phyloP scores from a whole-genome alignment of 2,888 invertebrate species.

The Alsophila aescularia region DNA sequence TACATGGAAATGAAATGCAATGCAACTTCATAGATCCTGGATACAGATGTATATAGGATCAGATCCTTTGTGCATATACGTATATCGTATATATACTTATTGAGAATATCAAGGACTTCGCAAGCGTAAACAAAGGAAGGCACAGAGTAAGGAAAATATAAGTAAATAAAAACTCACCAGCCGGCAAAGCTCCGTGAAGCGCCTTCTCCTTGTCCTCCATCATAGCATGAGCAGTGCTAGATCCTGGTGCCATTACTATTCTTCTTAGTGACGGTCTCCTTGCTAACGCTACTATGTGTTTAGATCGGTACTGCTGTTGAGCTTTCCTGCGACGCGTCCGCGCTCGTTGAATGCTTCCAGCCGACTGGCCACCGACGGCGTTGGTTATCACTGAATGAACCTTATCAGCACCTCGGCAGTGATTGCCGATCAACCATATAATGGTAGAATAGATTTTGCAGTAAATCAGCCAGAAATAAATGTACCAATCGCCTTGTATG shows the following conservation, averaged over 20 bases:
- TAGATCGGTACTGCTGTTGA: conserved; percentile 64
- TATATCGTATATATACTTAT: no score
- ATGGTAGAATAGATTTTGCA: conserved; percentile 75
- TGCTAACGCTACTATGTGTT: conserved; percentile 73
- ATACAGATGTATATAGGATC: no score
- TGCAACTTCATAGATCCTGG: background rate
- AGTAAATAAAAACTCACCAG: conserved; percentile 53
- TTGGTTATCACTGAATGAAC: conserved; percentile 76
- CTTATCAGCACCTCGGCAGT: conserved; percentile 80
- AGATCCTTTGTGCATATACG: no score
- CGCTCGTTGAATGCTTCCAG: conserved; percentile 73
- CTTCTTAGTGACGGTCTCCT: conserved; percentile 76
- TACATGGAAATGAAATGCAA: background rate
- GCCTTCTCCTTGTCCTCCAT: conserved; percentile 82
- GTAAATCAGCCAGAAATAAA: conserved; percentile 74
- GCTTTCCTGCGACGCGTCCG: conserved; percentile 76
- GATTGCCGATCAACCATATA: conserved; percentile 78
- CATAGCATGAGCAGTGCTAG: conserved; percentile 81
- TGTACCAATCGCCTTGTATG: conserved; percentile 72
- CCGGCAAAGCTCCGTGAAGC: conserved; percentile 64
- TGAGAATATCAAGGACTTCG: conserved; percentile 7
- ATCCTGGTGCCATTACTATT: conserved; percentile 84
- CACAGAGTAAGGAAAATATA: no score
- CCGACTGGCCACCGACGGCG: conserved; percentile 72
- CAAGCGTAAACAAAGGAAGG: conserved; percentile 23